Evolutionary conservation across 2,113 vertebrate genomes (phyloP).

Genomic region (Daubentonia madagascariensis): DNA sequence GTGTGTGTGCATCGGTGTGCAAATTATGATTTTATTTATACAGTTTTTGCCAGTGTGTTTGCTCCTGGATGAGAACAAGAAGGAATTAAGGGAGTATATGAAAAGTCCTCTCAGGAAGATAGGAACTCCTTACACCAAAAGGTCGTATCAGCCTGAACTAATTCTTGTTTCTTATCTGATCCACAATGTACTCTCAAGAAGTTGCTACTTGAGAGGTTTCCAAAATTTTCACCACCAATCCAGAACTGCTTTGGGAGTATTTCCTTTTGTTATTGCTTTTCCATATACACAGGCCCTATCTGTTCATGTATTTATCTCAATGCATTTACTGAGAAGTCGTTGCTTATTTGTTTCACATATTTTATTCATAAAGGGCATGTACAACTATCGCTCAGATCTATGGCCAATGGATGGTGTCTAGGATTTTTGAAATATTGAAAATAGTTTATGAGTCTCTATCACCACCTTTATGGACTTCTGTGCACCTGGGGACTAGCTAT

Average conservation of each 20-base stretch:
- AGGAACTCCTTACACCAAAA: background rate
- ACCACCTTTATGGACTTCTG: background rate
- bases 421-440: background rate
- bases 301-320: background rate
- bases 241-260: background rate
- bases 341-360: background rate
- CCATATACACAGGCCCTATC: background rate
- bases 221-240: background rate
- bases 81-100: background rate
- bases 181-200: background rate
- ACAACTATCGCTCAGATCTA: background rate
- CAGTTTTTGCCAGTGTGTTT: background rate
- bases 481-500: background rate
- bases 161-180: slow-evolving; percentile 20
- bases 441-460: background rate
- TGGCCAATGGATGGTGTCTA: background rate
- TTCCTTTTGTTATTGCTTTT: background rate
- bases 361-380: background rate
- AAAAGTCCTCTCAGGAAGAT: background rate
- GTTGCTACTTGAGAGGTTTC: background rate
- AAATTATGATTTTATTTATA: background rate
- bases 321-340: background rate
- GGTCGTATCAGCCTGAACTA: background rate
- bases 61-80: background rate
- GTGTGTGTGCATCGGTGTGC: background rate